Conservation (phyloP, 2,888 invertebrate genomes). For the Caenorhabditis wallacei region DNA sequence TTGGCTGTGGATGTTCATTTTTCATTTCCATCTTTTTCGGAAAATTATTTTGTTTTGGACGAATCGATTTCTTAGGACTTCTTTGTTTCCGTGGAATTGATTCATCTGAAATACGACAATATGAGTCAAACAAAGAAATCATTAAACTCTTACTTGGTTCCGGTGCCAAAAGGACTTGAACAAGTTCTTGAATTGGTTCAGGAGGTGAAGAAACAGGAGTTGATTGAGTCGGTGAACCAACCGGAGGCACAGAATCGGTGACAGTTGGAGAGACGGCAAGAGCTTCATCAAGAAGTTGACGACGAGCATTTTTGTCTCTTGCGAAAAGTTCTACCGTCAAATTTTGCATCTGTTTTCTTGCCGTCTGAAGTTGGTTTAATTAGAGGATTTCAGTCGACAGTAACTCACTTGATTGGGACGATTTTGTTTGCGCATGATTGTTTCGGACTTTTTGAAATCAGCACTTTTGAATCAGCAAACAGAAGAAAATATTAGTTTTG, state of each 20-base stretch:
- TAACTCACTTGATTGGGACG: constrained; percentile 62
- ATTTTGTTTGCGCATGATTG: constrained; percentile 62
- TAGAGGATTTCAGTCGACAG: neutral
- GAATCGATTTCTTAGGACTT: constrained; percentile 9
- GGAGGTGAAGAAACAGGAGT: neutral
- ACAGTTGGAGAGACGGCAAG: constrained; percentile 11
- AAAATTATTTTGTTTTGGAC: neutral
- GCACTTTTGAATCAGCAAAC: constrained; percentile 26
- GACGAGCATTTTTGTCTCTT: constrained; percentile 40
- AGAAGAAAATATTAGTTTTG: neutral
- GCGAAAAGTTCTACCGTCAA: constrained; percentile 56
- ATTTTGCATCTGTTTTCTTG: constrained; percentile 63
- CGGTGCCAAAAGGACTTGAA: constrained; percentile 36
- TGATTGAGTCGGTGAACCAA: neutral
- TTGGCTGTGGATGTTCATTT: neutral
- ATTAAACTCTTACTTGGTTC: constrained; percentile 4
- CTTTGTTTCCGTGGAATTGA: neutral
- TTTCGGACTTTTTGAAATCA: constrained; percentile 21
- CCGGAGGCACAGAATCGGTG: neutral
- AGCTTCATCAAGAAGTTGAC: constrained; percentile 38
- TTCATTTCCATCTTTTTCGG: neutral
- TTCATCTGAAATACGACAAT: neutral
- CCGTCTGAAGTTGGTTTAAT: constrained; percentile 26
- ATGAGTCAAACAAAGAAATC: neutral
- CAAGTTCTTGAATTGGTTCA: constrained; percentile 45